phyloP scores from a whole-genome alignment of 2,113 vertebrate species.

The Rafetus swinhoei region DNA sequence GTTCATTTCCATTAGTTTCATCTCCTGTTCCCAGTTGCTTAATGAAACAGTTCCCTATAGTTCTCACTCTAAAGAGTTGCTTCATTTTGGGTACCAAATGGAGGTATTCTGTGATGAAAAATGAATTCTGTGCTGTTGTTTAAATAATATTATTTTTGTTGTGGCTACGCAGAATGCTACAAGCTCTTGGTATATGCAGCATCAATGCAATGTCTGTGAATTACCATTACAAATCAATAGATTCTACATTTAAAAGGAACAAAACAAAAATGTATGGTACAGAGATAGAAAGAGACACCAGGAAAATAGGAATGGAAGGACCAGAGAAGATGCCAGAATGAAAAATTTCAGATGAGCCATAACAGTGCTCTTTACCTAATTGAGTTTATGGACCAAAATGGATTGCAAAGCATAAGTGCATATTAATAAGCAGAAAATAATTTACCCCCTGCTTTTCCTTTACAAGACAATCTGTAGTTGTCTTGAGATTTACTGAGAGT shows the following conservation, averaged over 20 bases:
- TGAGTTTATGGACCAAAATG: slow-evolving; percentile 9
- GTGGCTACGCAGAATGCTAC: not conserved
- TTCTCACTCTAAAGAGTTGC: not conserved
- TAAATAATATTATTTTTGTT: not conserved
- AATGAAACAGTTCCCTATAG: not conserved
- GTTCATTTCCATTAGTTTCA: fast-evolving
- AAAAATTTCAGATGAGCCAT: not conserved
- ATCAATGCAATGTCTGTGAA: not conserved
- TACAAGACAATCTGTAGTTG: not conserved
- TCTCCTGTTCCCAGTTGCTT: not conserved
- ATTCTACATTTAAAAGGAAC: not conserved
- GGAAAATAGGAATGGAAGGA: not conserved
- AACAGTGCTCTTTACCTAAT: not conserved
- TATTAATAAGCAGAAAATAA: not conserved
- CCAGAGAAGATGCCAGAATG: not conserved
- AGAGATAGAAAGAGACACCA: not conserved
- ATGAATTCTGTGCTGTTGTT: not conserved
- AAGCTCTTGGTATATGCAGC: not conserved
- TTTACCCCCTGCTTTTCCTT: not conserved
- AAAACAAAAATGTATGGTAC: not conserved
- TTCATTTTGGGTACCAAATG: not conserved
- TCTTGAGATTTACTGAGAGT: not conserved
- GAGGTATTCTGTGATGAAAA: not conserved
- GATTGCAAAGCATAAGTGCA: not conserved
- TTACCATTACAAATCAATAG: not conserved